Evolutionary conservation across 2,797 vertebrate species (phyloP).

Genomic region (Takifugu rubripes): DNA sequence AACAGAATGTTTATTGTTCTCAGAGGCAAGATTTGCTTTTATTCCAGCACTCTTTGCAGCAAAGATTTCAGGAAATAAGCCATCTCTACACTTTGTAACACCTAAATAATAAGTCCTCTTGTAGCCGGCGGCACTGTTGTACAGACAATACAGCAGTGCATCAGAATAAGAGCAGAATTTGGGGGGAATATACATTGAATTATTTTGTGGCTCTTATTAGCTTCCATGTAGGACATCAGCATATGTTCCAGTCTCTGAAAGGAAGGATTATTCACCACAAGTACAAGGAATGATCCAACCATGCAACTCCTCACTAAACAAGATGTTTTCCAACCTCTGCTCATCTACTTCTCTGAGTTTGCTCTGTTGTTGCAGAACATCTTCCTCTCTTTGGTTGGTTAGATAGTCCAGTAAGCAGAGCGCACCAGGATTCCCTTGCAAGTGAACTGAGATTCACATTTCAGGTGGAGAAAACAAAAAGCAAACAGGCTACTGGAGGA

Average conservation of each 20-base stretch:
- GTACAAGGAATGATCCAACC: constrained; percentile 4
- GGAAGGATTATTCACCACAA: constrained; percentile 18
- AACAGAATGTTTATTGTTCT: constrained; percentile 24
- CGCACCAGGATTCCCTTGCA: too few relatives aligned
- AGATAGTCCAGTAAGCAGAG: too few relatives aligned
- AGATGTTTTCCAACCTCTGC: too few relatives aligned
- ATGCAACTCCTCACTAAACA: too few relatives aligned
- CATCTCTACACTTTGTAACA: constrained; percentile 22
- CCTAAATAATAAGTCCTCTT: constrained; percentile 53
- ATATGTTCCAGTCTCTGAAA: constrained; percentile 34
- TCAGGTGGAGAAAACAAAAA: not conserved
- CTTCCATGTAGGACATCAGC: constrained; percentile 39
- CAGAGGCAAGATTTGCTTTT: constrained; percentile 4
- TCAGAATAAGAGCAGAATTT: constrained; percentile 34
- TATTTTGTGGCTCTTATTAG: constrained; percentile 51
- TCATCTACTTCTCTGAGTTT: too few relatives aligned
- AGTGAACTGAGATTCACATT: too few relatives aligned
- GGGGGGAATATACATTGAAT: constrained; percentile 22
- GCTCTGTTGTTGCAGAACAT: too few relatives aligned
- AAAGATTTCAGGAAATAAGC: constrained; percentile 41
- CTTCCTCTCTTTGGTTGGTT: too few relatives aligned
- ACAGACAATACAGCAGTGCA: constrained; percentile 40
- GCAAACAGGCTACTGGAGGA: too few relatives aligned
- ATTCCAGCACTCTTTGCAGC: constrained; percentile 4
- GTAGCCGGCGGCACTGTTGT: constrained; percentile 24